Evolutionary conservation across 2,888 invertebrate genomes (phyloP).

Genomic region (Sarcophaga carnaria): DNA sequence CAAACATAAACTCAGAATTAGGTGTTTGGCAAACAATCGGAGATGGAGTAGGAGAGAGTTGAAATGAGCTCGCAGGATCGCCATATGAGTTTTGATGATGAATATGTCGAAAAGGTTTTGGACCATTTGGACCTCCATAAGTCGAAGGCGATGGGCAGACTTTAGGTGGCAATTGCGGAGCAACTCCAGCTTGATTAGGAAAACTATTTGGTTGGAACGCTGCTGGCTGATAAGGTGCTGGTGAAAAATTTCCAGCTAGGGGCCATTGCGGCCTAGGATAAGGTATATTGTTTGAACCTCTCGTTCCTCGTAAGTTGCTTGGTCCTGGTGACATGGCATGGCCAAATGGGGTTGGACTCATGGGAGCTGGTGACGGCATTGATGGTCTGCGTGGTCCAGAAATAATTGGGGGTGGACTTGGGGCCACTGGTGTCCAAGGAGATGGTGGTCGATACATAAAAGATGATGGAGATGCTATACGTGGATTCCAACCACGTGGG

Average conservation of each 20-base stretch:
- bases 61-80: slow-evolving; percentile 79
- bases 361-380: slow-evolving; percentile 77
- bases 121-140: slow-evolving; percentile 74
- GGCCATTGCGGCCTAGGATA: slow-evolving; percentile 87
- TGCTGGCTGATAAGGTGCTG: slow-evolving; percentile 78
- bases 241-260: slow-evolving; percentile 77
- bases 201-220: slow-evolving; percentile 71
- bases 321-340: slow-evolving; percentile 83
- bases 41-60: slow-evolving; percentile 84
- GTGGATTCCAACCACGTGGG: slow-evolving; percentile 81
- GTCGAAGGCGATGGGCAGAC: slow-evolving; percentile 64
- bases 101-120: slow-evolving; percentile 83
- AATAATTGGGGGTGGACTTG: slow-evolving; percentile 88
- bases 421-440: slow-evolving; percentile 85
- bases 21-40: slow-evolving; percentile 85
- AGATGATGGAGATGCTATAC: slow-evolving; percentile 83
- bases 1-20: slow-evolving; percentile 84
- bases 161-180: slow-evolving; percentile 68
- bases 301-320: slow-evolving; percentile 82
- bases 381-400: slow-evolving; percentile 84
- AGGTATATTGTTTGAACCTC: slow-evolving; percentile 83
- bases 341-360: slow-evolving; percentile 75
- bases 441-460: slow-evolving; percentile 89
- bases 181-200: slow-evolving; percentile 56
- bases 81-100: slow-evolving; percentile 78